These are phyloP conservation scores for Accipiter cooperii DNA, from an alignment of 2,113 vertebrate species.

Conservation along the genomic window DNA sequence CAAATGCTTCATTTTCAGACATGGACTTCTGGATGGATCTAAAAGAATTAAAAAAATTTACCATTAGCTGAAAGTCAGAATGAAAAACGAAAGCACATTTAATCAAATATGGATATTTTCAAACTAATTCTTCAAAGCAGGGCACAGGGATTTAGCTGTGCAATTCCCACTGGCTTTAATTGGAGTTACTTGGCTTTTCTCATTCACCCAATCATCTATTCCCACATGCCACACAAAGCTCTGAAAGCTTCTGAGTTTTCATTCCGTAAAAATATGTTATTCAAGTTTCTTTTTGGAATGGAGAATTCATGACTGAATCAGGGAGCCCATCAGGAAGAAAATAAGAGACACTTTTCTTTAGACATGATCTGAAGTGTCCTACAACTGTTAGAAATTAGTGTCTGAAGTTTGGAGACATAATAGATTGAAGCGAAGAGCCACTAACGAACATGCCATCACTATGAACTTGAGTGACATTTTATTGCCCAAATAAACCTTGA, in stretches of 20 bases:
- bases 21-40: conserved; percentile 79
- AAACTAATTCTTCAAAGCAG: conserved; percentile 23
- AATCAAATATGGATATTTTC: conserved; percentile 23
- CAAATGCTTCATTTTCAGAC: conserved; percentile 83
- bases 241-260: background rate
- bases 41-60: conserved; percentile 60
- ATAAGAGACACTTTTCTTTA: background rate
- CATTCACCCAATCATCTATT: background rate
- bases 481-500: background rate
- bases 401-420: background rate
- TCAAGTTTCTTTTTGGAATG: background rate
- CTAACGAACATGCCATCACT: background rate
- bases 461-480: background rate
- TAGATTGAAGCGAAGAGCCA: background rate
- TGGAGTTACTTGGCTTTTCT: background rate
- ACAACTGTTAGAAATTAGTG: background rate
- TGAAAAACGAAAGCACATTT: background rate
- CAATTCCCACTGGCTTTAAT: background rate
- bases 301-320: background rate
- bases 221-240: background rate
- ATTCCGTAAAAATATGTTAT: background rate
- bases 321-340: background rate
- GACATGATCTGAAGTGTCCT: background rate
- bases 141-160: background rate
- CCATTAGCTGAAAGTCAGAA: conserved; percentile 24